Conservation (phyloP, 1,140 invertebrate species). For the Phocides pigmalion region DNA sequence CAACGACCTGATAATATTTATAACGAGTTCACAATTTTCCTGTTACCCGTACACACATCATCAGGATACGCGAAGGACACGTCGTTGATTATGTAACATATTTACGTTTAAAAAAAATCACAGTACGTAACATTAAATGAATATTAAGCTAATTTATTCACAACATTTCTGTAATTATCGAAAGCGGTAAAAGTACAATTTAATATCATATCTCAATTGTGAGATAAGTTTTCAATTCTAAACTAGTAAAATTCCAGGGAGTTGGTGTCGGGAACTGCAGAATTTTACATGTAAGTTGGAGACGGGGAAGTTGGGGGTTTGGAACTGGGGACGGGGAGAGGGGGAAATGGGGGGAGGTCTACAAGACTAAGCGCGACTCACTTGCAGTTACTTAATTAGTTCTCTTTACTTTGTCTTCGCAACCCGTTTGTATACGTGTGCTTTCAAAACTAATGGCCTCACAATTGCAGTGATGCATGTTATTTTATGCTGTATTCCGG, state of each 20-base stretch:
- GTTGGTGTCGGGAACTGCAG: not conserved
- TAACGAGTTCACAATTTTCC: no score
- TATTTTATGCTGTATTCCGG: not conserved
- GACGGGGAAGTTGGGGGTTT: not conserved
- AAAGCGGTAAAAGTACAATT: not conserved
- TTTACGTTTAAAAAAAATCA: no score
- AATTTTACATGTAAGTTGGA: slow-evolving; percentile 6
- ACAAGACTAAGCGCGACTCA: slow-evolving; percentile 14
- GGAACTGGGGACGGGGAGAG: not conserved
- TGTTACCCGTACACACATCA: no score
- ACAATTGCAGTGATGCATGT: slow-evolving; percentile 4
- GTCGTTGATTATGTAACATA: no score
- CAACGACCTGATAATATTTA: no score
- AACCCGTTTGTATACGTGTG: not conserved
- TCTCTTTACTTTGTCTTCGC: slow-evolving; percentile 11
- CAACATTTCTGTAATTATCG: not conserved
- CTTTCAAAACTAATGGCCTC: slow-evolving; percentile 3
- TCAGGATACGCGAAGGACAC: no score
- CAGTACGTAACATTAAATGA: not conserved
- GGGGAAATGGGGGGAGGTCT: no score
- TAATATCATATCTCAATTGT: slow-evolving; percentile 1
- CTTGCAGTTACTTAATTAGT: slow-evolving; percentile 22
- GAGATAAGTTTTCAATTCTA: not conserved
- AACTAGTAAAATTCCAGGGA: not conserved
- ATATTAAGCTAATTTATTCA: not conserved